Evolutionary conservation across 1,140 invertebrate genomes (phyloP).

Genomic region (Mizuhopecten yessoensis): DNA sequence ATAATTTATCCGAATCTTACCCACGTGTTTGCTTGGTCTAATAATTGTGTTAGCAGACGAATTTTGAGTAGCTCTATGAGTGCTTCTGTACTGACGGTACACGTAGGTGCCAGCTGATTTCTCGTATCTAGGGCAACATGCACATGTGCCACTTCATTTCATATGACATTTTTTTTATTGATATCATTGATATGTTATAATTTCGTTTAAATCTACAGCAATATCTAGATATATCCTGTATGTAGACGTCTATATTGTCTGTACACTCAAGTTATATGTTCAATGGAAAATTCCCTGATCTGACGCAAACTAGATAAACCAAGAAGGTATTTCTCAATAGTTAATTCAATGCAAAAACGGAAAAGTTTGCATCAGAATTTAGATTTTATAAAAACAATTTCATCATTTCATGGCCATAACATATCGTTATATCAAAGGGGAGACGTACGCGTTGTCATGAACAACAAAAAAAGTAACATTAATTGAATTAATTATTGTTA

Average conservation of each 20-base stretch:
- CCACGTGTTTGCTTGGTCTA: neutral
- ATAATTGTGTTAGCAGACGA: neutral
- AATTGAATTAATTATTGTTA: too few relatives aligned
- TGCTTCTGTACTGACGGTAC: neutral
- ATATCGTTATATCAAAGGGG: too few relatives aligned
- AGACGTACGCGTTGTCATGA: too few relatives aligned
- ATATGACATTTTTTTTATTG: neutral
- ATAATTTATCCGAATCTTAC: neutral
- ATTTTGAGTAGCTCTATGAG: neutral
- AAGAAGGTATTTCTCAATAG: conserved; percentile 23
- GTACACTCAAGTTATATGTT: neutral
- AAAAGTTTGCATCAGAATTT: neutral
- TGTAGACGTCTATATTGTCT: neutral
- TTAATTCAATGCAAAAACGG: neutral
- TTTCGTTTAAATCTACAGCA: neutral
- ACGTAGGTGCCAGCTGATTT: conserved; percentile 1
- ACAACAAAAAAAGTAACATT: too few relatives aligned
- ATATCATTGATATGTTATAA: neutral
- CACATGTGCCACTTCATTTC: neutral
- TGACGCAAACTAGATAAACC: neutral
- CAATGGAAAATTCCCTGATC: neutral
- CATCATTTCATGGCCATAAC: too few relatives aligned
- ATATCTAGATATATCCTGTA: neutral
- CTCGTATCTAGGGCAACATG: too few relatives aligned
- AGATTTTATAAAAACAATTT: neutral